Evolutionary conservation across 92 coral and sea anemone species (phyloP), one percentile per base, ranked within the genome.

Genomic region (Diadumene lineata): DNA sequence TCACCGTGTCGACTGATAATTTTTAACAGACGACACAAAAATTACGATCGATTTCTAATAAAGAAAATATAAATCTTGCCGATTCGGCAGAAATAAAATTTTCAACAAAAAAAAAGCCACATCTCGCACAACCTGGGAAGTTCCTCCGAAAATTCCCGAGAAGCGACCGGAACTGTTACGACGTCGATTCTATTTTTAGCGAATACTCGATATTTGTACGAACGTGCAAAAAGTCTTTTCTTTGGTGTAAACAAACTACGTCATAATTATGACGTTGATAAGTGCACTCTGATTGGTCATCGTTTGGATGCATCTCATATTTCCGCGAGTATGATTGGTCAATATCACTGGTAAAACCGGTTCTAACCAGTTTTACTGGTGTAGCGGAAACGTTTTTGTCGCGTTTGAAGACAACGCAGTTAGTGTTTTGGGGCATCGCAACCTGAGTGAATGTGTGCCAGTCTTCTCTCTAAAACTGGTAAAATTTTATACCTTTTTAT

Each of bases 281-380:
- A 0, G 34, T 28, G 0, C 7, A 17, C 30, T 74, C 50, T 85
- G 89, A 85, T 85, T 85, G 89, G 89, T 30, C 67, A 60, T 25
- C 60, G 74, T 10, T n/a, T 53, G 50, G 13, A 34, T 30, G 68
- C 23, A 58, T 57, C 74, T 48, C 66, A 15, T 68, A 31, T 24
- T 53, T 64, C 66, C 79, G 58, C 58, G 74, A 56, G 78, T 70
- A 29, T 81, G 86, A 91, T 84, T 91, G 97, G 97, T 60, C 31
- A 1, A 81, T 69, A 78, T 64, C 69, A 18, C 53, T 74, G 48
- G 70, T 11, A 34, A 34, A 81, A 84, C 97, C 72, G 83, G 97
- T 91, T 88, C 77, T 58, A 43, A 82, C 70, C 11, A 66, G 75
- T 72, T 33, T 72, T 27, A 23, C 55, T 22, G 66, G 23, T 26